Evolutionary conservation across 2,113 vertebrate genomes (phyloP), one percentile per base, ranked within the genome.

Genomic region (Orthonyx spaldingii): DNA sequence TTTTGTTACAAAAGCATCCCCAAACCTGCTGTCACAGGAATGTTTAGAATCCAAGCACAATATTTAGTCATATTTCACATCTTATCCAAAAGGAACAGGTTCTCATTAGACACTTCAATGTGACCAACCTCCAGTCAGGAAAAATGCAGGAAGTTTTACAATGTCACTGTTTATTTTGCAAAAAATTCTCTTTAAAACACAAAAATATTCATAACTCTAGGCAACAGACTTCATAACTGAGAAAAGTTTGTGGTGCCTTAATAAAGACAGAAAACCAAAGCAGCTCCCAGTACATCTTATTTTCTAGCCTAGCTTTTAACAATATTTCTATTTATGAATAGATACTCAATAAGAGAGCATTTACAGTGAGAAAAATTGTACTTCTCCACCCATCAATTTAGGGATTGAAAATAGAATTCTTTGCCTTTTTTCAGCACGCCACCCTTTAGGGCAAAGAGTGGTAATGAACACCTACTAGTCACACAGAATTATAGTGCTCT

Each of bases 381-480:
- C 69, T 97, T 97, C 89, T 90, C 96, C 94, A 96, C 96, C 96
- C 89, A 86, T 83, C 94, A 90, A 92, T 95, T 95, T 92, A 94
- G 95, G 90, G 95, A 94, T 95, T 93, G 76, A 96, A 97, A 97
- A 94, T 82, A 95, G 94, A 96, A 98, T 97, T 97, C 94, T 98
- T 98, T 98, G 98, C 96, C 98, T 98, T 98, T 98, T 96, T 98
- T 98, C 98, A 98, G 98, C 96, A 98, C 84, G 90, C 97, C 98
- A 98, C 97, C 98, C 98, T 98, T 98, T 96, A 98, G 98, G 98
- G 98, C 98, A 98, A 98, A 98, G 97, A 98, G 98, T 98, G 97
- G 98, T 98, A 99, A 99, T 98, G 98, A 98, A 98, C 98, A 98
- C 98, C 98, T 98, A 94, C 95, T 91, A 98, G 98, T 98, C 98